A percentile compares a stretch with the other conserved stretches of the same genome.
Conservation (phyloP, 2,797 vertebrate species). For the Muraenolepis orangiensis region DNA sequence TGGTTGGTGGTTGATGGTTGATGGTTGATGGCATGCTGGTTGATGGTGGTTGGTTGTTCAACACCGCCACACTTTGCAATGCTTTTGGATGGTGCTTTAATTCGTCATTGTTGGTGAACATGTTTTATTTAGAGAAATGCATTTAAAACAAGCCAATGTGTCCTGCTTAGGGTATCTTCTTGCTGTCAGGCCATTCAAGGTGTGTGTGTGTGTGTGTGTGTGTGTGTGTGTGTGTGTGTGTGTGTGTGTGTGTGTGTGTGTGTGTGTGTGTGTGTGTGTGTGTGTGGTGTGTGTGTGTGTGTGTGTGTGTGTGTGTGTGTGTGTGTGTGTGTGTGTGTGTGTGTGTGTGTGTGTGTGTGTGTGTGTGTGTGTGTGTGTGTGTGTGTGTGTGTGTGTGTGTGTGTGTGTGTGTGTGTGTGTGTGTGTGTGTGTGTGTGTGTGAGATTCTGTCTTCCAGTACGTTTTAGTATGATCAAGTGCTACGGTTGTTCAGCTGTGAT, state of each 20-base stretch:
- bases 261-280: neutral
- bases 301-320: neutral
- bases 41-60: neutral
- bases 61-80: neutral
- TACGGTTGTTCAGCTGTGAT: neutral
- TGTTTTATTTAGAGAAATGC: neutral
- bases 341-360: too few relatives aligned
- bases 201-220: neutral
- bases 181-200: neutral
- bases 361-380: neutral
- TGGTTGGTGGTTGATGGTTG: neutral
- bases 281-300: neutral
- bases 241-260: neutral
- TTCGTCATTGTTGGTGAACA: neutral
- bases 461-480: neutral
- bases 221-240: neutral
- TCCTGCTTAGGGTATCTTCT: neutral
- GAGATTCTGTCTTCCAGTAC: neutral
- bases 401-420: neutral
- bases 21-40: too few relatives aligned
- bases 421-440: too few relatives aligned
- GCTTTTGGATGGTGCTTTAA: neutral
- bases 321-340: neutral
- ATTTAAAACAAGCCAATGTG: neutral
- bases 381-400: neutral